Base-by-base conservation (phyloP, 2,888 invertebrate genomes). In the Brenthis daphne region DNA sequence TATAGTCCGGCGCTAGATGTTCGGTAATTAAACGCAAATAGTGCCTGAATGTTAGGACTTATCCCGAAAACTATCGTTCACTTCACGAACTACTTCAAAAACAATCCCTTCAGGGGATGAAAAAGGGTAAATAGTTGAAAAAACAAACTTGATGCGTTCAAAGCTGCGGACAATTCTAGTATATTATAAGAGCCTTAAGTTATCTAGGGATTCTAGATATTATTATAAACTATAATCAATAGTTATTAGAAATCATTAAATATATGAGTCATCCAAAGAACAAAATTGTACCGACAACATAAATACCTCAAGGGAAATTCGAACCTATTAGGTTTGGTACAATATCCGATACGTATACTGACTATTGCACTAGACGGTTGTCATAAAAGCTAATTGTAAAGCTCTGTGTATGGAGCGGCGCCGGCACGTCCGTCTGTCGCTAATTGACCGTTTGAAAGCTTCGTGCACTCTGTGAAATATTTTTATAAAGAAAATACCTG, bases 391-490 rank as follows among this genome's bases (percentile, higher is more conserved):
- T 37, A 56, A 56, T 56, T 37, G 56, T 37, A 16, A 56, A 56
- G 56, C 56, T 56, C 37, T 56, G 56, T 56, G 14, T 8, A 47
- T 20, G 6, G 43, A 47, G 6, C 58, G 61, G 61, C 61, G 61
- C 61, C 51, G 61, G 61, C 12, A 51, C 50, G 61, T 51, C 51
- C 61, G 51, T 51, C 51, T 51, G 61, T 61, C 61, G 50, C 61
- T 61, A 61, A 61, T 61, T 61, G 61, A 16, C 50, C 61, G 51
- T 50, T 61, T 61, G 51, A 51, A 51, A 51, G 61, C 61, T 53
- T 61, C 51, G 48, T 24, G 58, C 58, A 20, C 16, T 51, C n/a
- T 16, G 51, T 61, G 51, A 33, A 61, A 61, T 51, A 53, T 61
- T 51, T 61, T 61, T 24, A 58, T 24, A 13, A 47, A 29, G 29